Conservation (phyloP, 2,888 invertebrate genomes). For the Halictus ligatus region DNA sequence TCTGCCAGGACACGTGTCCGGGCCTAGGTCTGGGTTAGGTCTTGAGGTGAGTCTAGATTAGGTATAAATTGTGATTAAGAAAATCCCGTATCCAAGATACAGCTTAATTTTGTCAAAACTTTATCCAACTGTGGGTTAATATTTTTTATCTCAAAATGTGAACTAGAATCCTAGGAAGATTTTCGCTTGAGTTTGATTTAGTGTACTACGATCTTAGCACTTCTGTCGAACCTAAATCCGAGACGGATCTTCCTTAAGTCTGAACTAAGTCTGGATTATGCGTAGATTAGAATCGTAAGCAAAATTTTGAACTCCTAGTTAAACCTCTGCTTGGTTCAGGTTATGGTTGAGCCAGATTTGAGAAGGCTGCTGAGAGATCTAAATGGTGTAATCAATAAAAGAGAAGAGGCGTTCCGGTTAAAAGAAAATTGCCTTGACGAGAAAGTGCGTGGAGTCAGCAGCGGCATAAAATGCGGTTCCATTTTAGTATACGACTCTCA, state of each 20-base stretch:
- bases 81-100: neutral
- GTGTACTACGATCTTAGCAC: neutral
- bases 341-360: neutral
- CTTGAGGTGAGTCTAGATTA: neutral
- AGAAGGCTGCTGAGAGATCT: neutral
- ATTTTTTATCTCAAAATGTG: neutral
- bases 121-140: too few relatives aligned
- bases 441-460: neutral
- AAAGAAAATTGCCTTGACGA: neutral
- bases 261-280: neutral
- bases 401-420: neutral
- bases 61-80: neutral
- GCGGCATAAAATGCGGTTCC: neutral
- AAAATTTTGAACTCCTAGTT: neutral
- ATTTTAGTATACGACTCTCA: neutral
- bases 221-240: neutral
- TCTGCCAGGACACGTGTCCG: neutral
- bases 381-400: neutral
- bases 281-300: neutral
- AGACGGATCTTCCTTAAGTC: neutral
- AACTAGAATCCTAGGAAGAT: neutral
- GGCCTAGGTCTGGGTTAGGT: neutral
- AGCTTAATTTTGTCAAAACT: too few relatives aligned
- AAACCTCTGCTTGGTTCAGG: neutral
- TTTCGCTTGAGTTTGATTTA: neutral